Evolutionary conservation across 2,797 vertebrate species (phyloP).

Genomic region (Platyrinchus mystaceus): DNA sequence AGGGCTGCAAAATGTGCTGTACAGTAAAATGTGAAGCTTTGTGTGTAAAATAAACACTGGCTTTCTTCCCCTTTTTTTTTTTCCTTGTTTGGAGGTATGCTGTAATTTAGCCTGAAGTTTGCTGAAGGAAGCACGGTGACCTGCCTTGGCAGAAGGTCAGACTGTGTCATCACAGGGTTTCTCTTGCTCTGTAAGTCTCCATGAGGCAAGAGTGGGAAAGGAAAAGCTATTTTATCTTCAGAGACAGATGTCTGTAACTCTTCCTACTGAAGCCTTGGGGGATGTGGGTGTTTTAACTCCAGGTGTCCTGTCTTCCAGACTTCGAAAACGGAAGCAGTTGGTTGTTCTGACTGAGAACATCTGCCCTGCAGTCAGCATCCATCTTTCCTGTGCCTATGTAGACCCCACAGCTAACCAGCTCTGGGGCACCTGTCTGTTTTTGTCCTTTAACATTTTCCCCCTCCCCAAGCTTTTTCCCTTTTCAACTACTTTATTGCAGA

Average conservation of each 20-base stretch:
- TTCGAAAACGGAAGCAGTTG: background rate
- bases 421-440: background rate
- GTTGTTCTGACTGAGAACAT: background rate
- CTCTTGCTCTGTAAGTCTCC: background rate
- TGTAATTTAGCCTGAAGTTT: background rate
- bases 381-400: background rate
- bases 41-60: background rate
- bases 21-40: background rate
- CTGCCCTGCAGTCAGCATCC: background rate
- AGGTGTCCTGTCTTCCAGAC: background rate
- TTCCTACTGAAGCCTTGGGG: background rate
- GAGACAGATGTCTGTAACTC: background rate
- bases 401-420: background rate
- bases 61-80: background rate
- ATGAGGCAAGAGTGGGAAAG: background rate
- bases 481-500: background rate
- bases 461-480: background rate
- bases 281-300: background rate
- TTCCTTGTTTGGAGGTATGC: background rate
- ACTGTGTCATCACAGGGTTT: background rate
- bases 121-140: background rate
- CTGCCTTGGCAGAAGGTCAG: background rate
- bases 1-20: background rate
- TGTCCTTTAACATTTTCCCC: background rate
- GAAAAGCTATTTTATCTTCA: background rate